phyloP scores from a whole-genome alignment of 2,888 invertebrate species.

The Leuctra nigra region DNA sequence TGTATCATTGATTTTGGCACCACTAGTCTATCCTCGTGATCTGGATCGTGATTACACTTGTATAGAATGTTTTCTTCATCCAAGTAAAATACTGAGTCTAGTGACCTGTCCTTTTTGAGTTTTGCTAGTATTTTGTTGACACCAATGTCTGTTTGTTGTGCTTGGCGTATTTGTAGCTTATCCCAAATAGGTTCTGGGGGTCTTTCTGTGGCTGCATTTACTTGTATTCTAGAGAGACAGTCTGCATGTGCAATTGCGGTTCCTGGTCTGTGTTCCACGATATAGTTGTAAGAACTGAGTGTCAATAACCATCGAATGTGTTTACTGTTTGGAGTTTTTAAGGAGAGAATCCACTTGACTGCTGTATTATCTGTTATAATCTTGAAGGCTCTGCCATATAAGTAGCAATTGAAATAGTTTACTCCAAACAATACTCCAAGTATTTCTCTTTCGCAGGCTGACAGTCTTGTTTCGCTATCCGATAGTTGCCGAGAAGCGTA shows the following conservation, averaged over 20 bases:
- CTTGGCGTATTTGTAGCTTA: not conserved
- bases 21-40: not conserved
- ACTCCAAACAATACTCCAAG: not conserved
- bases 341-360: not conserved
- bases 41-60: not conserved
- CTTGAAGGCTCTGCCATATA: not conserved
- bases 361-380: not conserved
- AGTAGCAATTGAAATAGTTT: not conserved
- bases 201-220: not conserved
- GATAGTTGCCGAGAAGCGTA: not conserved
- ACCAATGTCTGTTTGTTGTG: not conserved
- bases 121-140: not conserved
- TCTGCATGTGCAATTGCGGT: not conserved
- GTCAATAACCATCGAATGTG: not conserved
- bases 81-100: not conserved
- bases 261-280: not conserved
- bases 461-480: not conserved
- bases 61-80: not conserved
- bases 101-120: too few species aligned
- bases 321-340: not conserved
- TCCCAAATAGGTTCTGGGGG: constrained; percentile 1
- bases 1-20: not conserved
- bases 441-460: not conserved
- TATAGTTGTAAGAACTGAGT: too few species aligned
- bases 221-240: not conserved